Base-by-base conservation (phyloP, 2,888 invertebrate species). In the Ganaspis brasiliensis region DNA sequence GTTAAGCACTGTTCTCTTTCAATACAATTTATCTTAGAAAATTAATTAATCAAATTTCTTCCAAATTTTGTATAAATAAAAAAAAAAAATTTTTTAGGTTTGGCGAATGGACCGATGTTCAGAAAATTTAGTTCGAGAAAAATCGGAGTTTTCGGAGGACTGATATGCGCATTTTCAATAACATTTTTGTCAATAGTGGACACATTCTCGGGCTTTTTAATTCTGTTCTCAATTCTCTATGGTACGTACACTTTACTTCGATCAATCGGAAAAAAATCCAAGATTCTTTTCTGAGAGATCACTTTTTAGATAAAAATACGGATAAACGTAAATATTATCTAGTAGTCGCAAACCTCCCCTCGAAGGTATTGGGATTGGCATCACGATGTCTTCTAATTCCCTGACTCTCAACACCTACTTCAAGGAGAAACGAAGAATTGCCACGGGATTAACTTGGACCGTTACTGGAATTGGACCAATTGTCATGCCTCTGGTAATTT, bases 341-440 rank as follows among this genome's bases (percentile, higher is more conserved):
- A 78, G 81, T 78, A 77, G 74, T 81, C 77, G 77, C 80, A 81
- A 78, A 79, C 80, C 77, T 80, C 77, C 76, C 74, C 78, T 76
- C 78, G 67, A 81, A 95, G 95, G 94, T 84, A 92, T 93, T 78
- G 95, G 95, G 1, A 92, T 94, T 79, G 95, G 95, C 9, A 93
- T 96, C 63, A 94, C 94, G 52, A 93, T 94, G 86, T 95, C 96
- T 0, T 94, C 96, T 2, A 95, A 95, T 84, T 94, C 95, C 12
- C 89, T 96, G 80, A 96, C 96, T 1, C 90, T 96, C 76, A 96
- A 96, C 86, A 95, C 95, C 2, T 96, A 95, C 89, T 96, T 96
- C 92, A 95, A 94, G 88, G 92, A 94, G 72, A 94, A 94, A 88
- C 93, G 96, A 89, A 93, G 95, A 87, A 92, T 95, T 55, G 96